Base-by-base conservation (phyloP, 2,797 vertebrate genomes). In the Myotis vivesi region DNA sequence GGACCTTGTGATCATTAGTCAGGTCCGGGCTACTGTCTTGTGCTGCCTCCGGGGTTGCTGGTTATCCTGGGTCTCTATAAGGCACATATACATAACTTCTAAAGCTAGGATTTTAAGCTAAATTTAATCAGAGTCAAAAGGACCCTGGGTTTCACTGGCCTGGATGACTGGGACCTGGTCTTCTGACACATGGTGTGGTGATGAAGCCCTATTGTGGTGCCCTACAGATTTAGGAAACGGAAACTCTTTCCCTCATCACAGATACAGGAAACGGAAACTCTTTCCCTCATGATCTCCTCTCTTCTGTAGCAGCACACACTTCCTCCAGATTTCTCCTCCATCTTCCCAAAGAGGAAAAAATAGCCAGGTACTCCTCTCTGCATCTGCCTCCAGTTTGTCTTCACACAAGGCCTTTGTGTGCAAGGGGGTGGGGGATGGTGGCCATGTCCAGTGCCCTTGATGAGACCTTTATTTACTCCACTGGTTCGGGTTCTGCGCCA, bases 151-250 rank as follows among this genome's bases (percentile, higher is more conserved):
- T 55, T 76, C 59, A 5, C 23, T 28, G 36, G 38, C 49, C 6
- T 16, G 55, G 69, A 13, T 38, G 57, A 8, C 19, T n/a, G 49
- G 36, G 59, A 38, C 55, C 64, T 0, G 22, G 75, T 36, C 33
- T 15, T 22, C 77, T 73, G 90, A 71, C 72, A 49, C 6, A 36
- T 6, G n/a, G 51, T 22, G 0, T 44, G 33, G 15, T 75, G 28
- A 62, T 3, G 44, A 71, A 79, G 25, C 16, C 13, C 9, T 59
- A 22, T 33, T 4, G 11, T 5, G 53, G 16, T 0, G 0, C n/a
- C 41, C n/a, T 46, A 1, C 9, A 55, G 23, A 22, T n/a, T 0
- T 15, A 69, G 46, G 76, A 57, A 5, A 5, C 0, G 8, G 71
- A 79, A 46, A 33, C 44, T 41, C 44, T 41, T 22, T 83, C 22